Percentiles rank a stretch among this genome's conserved stretches.
These are phyloP conservation scores for Plodia interpunctella DNA, from an alignment of 1,140 invertebrate species.

Conservation along the genomic window DNA sequence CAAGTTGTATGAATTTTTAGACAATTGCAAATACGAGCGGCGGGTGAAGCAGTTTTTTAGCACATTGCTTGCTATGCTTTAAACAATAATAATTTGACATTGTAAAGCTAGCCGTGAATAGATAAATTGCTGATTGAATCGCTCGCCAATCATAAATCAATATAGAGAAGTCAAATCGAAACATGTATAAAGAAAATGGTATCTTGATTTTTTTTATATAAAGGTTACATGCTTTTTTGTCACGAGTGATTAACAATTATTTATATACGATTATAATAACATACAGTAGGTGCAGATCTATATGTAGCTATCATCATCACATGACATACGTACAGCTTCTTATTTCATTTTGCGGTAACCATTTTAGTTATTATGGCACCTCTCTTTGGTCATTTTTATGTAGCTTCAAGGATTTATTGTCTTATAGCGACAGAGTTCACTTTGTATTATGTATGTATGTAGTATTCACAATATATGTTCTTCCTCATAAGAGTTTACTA, in stretches of 20 bases:
- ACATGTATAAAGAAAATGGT: constrained; percentile 15
- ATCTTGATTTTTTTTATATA: constrained; percentile 19
- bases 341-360: constrained; percentile 32
- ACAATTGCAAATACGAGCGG: neutral
- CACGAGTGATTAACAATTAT: constrained; percentile 22
- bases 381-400: neutral
- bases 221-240: constrained; percentile 7
- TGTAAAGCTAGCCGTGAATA: neutral
- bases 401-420: neutral
- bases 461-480: no score
- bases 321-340: constrained; percentile 20
- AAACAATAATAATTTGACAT: neutral
- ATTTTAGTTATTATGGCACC: constrained; percentile 27
- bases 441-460: neutral
- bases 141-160: neutral
- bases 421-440: neutral
- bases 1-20: constrained; percentile 15
- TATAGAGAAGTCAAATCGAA: constrained; percentile 21
- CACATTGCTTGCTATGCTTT: neutral
- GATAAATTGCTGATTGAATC: neutral
- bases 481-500: no score
- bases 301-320: constrained; percentile 21
- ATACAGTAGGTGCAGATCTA: constrained; percentile 9
- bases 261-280: constrained; percentile 21
- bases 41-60: neutral